These are phyloP conservation scores for Megaptera novaeangliae DNA, from an alignment of 2,113 vertebrate genomes.

Conservation along the genomic window DNA sequence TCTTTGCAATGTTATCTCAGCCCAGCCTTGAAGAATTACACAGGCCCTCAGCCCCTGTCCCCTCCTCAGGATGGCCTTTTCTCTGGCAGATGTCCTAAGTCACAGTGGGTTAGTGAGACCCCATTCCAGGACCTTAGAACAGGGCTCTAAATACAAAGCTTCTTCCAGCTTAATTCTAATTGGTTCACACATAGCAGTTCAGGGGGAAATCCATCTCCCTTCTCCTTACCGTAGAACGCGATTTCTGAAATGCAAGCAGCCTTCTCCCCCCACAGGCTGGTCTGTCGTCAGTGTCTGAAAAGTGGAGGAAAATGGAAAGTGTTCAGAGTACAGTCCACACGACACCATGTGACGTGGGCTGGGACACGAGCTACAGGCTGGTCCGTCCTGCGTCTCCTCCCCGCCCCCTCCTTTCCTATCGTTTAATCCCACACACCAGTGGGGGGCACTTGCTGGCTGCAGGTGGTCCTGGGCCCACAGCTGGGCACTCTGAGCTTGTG, in stretches of 20 bases:
- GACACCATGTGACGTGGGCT: background rate
- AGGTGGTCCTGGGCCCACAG: background rate
- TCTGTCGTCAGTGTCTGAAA: background rate
- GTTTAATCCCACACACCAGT: background rate
- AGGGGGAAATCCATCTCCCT: background rate
- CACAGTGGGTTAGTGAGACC: background rate
- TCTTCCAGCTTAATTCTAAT: background rate
- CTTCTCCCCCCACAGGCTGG: background rate
- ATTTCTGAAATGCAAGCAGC: background rate
- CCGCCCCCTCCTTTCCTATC: rapidly evolving
- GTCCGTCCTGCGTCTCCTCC: background rate
- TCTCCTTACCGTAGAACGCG: background rate
- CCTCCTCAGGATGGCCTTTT: background rate
- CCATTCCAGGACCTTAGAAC: background rate
- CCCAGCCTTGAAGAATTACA: background rate
- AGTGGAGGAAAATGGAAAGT: background rate
- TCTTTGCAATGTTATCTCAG: background rate
- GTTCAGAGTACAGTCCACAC: background rate
- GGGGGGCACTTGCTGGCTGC: background rate
- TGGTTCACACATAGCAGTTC: background rate
- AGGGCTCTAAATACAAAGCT: background rate
- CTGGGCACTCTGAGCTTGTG: background rate
- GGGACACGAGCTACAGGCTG: background rate
- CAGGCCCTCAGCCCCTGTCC: background rate
- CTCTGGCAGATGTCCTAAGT: background rate